These are phyloP conservation scores for Uromys caudimaculatus DNA, from an alignment of 2,797 vertebrate species.

Conservation along the genomic window DNA sequence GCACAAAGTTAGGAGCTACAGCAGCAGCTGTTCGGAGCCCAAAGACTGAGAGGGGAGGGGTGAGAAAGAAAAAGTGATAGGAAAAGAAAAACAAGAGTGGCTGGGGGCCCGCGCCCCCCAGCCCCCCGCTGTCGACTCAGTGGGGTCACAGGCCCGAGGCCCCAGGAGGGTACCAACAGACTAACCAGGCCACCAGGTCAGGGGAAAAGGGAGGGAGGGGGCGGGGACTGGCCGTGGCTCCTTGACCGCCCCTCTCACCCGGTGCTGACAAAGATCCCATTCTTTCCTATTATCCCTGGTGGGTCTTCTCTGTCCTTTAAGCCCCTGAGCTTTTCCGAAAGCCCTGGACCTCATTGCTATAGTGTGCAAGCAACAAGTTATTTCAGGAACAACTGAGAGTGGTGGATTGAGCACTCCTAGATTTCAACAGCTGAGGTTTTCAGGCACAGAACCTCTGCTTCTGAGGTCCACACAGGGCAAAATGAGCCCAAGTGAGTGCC, in stretches of 20 bases:
- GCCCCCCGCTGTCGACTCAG: not conserved
- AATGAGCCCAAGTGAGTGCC: not conserved
- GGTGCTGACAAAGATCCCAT: constrained; percentile 10
- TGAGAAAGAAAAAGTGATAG: constrained; percentile 43
- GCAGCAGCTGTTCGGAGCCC: constrained; percentile 60
- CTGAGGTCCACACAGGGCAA: not conserved
- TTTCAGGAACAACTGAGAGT: constrained; percentile 64
- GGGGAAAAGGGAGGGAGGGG: not conserved
- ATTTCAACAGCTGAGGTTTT: constrained; percentile 45
- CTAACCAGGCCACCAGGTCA: not conserved
- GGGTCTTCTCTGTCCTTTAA: constrained; percentile 16
- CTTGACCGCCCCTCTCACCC: not conserved
- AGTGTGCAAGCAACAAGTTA: constrained; percentile 16
- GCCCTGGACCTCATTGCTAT: constrained; percentile 71
- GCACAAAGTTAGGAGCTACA: constrained; percentile 63
- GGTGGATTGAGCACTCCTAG: constrained; percentile 82
- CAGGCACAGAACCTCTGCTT: not conserved
- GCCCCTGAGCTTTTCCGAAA: constrained; percentile 67
- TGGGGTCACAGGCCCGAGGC: constrained; percentile 39
- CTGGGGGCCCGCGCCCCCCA: not conserved
- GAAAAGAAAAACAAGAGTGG: constrained; percentile 19
- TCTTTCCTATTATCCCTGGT: constrained; percentile 4
- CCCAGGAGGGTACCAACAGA: constrained; percentile 3
- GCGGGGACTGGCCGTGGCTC: not conserved
- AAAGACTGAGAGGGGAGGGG: constrained; percentile 31